phyloP scores from a whole-genome alignment of 2,113 vertebrate genomes.

The Polypterus senegalus region DNA sequence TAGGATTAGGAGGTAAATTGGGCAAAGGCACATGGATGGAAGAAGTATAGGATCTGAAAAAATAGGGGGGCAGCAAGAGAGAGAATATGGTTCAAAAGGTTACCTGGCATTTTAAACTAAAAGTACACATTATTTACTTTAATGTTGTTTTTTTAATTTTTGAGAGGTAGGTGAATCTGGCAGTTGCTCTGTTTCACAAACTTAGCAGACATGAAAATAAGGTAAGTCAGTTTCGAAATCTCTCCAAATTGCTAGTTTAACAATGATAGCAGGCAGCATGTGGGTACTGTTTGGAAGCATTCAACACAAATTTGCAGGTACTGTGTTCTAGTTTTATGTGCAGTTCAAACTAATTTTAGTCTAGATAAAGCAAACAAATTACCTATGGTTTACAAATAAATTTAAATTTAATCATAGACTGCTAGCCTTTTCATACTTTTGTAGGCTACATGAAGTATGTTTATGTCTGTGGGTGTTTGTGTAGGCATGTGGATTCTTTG shows the following conservation, averaged over 20 bases:
- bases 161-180: no score
- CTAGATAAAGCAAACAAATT: constrained; percentile 37
- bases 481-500: no score
- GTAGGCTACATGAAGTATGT: no score
- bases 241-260: constrained; percentile 35
- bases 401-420: constrained; percentile 23
- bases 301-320: constrained; percentile 18
- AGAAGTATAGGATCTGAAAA: no score
- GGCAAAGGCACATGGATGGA: no score
- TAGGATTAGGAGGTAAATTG: no score
- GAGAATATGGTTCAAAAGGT: no score
- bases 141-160: no score
- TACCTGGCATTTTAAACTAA: no score
- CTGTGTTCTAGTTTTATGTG: constrained; percentile 26
- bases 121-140: no score
- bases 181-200: neutral
- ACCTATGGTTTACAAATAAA: constrained; percentile 39
- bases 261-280: constrained; percentile 25
- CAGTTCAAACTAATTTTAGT: constrained; percentile 33
- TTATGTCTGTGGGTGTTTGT: no score
- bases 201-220: constrained; percentile 14
- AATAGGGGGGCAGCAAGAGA: no score
- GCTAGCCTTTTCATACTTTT: neutral
- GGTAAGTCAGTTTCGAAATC: constrained; percentile 28
- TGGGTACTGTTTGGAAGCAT: constrained; percentile 20